These are phyloP conservation scores for Tretioscincus oriximinensis DNA, from an alignment of 2,113 vertebrate species.

Conservation along the genomic window DNA sequence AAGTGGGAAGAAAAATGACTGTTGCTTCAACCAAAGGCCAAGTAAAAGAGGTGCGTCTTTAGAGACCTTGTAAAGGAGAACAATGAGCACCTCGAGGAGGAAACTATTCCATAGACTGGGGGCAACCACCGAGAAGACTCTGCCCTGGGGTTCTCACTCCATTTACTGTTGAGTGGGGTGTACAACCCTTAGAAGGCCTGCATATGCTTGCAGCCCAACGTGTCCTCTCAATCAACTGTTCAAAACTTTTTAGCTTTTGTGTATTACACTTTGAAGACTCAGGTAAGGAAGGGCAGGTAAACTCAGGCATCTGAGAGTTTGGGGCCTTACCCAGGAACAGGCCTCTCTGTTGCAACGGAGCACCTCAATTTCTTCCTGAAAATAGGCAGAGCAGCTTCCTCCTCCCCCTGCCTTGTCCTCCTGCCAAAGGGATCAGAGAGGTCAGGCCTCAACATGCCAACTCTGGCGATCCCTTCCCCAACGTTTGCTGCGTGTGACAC, in stretches of 20 bases:
- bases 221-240: background rate
- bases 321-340: constrained; percentile 20
- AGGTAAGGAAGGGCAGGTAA: constrained; percentile 56
- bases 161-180: no score
- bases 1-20: no score
- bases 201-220: background rate
- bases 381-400: background rate
- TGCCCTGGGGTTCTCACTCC: no score
- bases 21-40: no score
- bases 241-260: constrained; percentile 6
- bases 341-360: background rate
- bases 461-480: background rate
- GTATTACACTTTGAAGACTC: constrained; percentile 45
- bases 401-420: background rate
- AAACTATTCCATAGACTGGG: no score
- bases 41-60: no score
- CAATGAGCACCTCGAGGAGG: no score
- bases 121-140: no score
- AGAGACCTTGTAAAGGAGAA: no score
- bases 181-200: background rate
- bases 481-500: constrained; percentile 27
- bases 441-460: constrained; percentile 24
- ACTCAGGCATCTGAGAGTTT: constrained; percentile 35
- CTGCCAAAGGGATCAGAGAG: constrained; percentile 19
- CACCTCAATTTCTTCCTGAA: background rate